Evolutionary conservation across 2,888 invertebrate genomes (phyloP), one percentile per base, ranked within the genome.

Genomic region (Aspidiotus rigidus): DNA sequence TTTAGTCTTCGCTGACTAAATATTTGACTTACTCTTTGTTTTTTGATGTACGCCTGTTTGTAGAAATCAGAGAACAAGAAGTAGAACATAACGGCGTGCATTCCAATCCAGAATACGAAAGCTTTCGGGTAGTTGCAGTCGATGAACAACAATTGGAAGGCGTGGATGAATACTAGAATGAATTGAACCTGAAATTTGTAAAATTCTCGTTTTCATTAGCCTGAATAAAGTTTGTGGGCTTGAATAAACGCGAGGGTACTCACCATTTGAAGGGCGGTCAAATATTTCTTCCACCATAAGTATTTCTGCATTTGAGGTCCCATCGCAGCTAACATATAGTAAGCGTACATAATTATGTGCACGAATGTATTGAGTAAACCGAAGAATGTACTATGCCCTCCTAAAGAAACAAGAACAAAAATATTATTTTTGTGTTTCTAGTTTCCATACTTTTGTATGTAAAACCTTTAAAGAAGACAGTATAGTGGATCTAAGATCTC

Each of bases 231-330:
- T 13, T 63, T 39, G 15, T 7, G 39, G 7, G 10, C 39, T n/a
- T 44, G 13, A 57, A 10, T n/a, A 15, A 53, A 64, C 1, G 15
- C 55, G 28, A 11, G 70, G 28, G 40, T 71, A 79, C 80, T 78
- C 81, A 92, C 85, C 87, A 96, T 94, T 80, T 96, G 95, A 74
- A 95, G 80, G 9, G 86, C 84, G 10, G 95, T 95, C 76, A 96
- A 83, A 78, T 95, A 93, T 76, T 88, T 91, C 82, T 95, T 95
- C 94, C 95, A 95, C 94, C 94, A 95, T 69, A 95, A 83, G 78
- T 88, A 95, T 75, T 87, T 88, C 78, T 91, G 90, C 72, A 92
- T 84, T 71, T 83, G 82, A 0, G 94, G 94, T 28, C 96, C 96
- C 73, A 95, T 81, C 0, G 94, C 95, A 1, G 95, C 88, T 74